Evolutionary conservation across 1,140 invertebrate species (phyloP).

Genomic region (Drosophila sproati): DNA sequence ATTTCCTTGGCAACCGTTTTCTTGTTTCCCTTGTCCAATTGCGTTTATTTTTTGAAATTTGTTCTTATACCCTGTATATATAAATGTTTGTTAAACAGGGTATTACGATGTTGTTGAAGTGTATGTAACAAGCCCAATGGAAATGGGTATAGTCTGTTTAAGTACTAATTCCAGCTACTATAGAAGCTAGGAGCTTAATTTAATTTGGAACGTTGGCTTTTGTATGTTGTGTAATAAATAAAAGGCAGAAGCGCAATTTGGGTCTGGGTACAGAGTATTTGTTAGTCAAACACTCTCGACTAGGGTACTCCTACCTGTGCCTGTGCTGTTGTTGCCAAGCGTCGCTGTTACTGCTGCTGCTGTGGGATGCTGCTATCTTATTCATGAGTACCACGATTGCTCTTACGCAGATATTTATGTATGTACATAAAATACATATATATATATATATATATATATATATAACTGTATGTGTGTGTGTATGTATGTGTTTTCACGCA

Average conservation of each 20-base stretch:
- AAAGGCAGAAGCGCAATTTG: conserved; percentile 1
- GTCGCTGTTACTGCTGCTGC: conserved; percentile 44
- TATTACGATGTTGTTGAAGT: too few relatives aligned
- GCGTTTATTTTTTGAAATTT: too few relatives aligned
- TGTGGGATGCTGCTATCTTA: conserved; percentile 38
- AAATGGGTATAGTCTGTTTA: too few relatives aligned
- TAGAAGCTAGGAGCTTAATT: too few relatives aligned
- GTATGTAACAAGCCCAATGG: too few relatives aligned
- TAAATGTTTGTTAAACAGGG: too few relatives aligned
- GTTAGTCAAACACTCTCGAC: background rate
- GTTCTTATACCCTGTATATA: too few relatives aligned
- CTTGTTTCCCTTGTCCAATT: conserved; percentile 42
- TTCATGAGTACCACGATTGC: conserved; percentile 40
- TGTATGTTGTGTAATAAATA: too few relatives aligned
- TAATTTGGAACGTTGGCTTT: too few relatives aligned
- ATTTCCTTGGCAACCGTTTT: conserved; percentile 53
- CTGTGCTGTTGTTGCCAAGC: conserved; percentile 43
- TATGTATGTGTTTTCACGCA: background rate
- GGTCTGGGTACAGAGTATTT: background rate
- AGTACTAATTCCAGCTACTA: too few relatives aligned
- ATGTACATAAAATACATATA: background rate
- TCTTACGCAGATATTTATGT: conserved; percentile 43
- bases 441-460: background rate
- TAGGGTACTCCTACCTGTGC: background rate
- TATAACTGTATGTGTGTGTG: background rate